A percentile compares a stretch with the other conserved stretches of the same genome.
These are phyloP conservation scores for Zalophus californianus DNA, from an alignment of 2,797 vertebrate species.

Conservation along the genomic window DNA sequence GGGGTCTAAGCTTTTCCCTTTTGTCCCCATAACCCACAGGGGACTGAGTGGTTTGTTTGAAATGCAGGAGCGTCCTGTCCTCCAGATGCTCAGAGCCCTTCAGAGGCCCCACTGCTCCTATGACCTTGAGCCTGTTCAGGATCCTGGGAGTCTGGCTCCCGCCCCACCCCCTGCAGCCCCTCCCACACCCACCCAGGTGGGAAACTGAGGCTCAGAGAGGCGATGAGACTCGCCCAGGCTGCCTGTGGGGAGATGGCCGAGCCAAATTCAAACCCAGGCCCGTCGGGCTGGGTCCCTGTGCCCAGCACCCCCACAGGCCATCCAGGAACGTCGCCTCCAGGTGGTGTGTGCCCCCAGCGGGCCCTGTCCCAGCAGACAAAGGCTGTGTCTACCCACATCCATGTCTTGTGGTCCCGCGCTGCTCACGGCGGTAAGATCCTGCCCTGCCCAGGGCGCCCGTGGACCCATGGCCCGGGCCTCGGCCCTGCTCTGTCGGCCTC, in stretches of 20 bases:
- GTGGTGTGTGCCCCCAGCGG: too few relatives aligned
- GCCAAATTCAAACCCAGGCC: neutral
- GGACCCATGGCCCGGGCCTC: neutral
- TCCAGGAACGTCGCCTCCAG: rapidly evolving
- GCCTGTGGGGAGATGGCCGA: too few relatives aligned
- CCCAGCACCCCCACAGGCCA: rapidly evolving
- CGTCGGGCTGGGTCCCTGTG: rapidly evolving
- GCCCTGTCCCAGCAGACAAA: neutral
- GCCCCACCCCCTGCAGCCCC: neutral
- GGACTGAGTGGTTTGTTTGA: neutral
- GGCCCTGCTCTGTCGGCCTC: neutral
- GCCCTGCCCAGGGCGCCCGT: too few relatives aligned
- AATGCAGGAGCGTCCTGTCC: neutral
- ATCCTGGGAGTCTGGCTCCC: neutral
- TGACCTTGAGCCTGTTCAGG: neutral
- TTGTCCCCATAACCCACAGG: neutral
- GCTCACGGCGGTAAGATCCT: too few relatives aligned
- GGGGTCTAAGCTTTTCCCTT: neutral
- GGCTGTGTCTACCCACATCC: neutral
- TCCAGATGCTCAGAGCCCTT: neutral
- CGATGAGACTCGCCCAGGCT: rapidly evolving
- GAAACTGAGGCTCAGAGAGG: neutral
- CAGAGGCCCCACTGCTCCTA: neutral
- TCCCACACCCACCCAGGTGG: rapidly evolving
- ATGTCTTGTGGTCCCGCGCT: too few relatives aligned